phyloP scores from a whole-genome alignment of 2,888 invertebrate species.

The Mesorhabditis spiculigera region DNA sequence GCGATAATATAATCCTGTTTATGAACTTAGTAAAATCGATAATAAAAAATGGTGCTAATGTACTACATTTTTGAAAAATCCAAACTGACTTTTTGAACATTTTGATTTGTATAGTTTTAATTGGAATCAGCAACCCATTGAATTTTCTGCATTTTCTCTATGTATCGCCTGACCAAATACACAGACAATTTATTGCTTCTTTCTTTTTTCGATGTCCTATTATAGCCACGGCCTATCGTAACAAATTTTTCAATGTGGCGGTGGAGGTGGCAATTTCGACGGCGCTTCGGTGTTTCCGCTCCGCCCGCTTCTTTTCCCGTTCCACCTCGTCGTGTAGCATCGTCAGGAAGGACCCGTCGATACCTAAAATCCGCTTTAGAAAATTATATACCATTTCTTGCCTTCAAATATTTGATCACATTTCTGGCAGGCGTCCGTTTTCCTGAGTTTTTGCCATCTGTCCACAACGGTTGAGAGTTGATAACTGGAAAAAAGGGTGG shows the following conservation, averaged over 20 bases:
- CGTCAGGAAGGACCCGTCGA: background rate
- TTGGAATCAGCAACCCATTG: too few species aligned
- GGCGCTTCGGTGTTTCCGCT: background rate
- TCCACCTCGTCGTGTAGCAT: background rate
- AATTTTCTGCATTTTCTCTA: too few species aligned
- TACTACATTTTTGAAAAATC: too few species aligned
- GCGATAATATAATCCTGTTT: background rate
- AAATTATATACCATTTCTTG: background rate
- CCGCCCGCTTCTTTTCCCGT: background rate
- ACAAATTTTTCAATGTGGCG: background rate
- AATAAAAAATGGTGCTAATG: too few species aligned
- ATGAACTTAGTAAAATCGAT: too few species aligned
- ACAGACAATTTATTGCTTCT: too few species aligned
- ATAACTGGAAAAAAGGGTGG: background rate
- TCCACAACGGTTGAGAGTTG: conserved; percentile 1
- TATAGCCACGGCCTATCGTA: background rate
- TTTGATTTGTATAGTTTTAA: too few species aligned
- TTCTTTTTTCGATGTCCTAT: too few species aligned
- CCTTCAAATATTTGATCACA: background rate
- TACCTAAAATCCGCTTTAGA: conserved; percentile 1
- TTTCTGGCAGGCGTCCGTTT: background rate
- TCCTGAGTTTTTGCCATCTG: background rate
- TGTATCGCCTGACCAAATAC: too few species aligned
- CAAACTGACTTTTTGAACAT: too few species aligned
- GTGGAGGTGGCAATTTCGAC: background rate